Base-by-base conservation (phyloP, 2,888 invertebrate genomes). In the Deroplatys truncata region DNA sequence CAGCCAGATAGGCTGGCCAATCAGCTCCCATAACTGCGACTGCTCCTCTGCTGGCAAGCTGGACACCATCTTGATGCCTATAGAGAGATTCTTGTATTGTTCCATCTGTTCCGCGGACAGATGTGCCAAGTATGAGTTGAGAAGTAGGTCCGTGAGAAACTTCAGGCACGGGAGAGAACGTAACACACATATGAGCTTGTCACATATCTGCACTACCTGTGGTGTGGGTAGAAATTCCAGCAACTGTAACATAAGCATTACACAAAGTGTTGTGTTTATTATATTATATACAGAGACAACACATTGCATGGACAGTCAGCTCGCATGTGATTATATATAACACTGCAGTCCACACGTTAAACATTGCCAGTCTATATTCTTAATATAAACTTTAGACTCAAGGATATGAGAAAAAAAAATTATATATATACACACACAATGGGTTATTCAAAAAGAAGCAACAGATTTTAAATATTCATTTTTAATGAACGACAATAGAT, bases 1-100 rank as follows among this genome's bases (percentile, higher is more conserved):
- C 92, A 98, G 96, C 7, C 97, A 93, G 84, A 97, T 92, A 0
- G 98, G 98, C 91, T 92, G 91, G 5, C 95, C 95, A 29, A 97
- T 94, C 31, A 97, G 92, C 91, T 95, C 95, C 93, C 96, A 95
- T 90, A 96, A 95, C 82, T 95, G 93, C 28, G 94, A 93, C 89
- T 95, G 95, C 92, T 96, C 95, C 85, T 93, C 94, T 0, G 92
- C 89, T 10, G 95, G 94, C 89, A 97, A 94, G 92, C 95, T 95
- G 1, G 95, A 93, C 92, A 97, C 94, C 90, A 97, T 96, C 92
- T 95, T 95, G n/a, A 97, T 92, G 25, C 97, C 96, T 35, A 97
- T 94, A 92, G 95, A 94, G 88, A 96, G 95, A 92, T 96, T 96
- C 92, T 94, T 95, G 91, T 96, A 95, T 10, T 94, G 93, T 85